Base-by-base conservation (phyloP, 2,113 vertebrate species). In the Pyxicephalus adspersus region DNA sequence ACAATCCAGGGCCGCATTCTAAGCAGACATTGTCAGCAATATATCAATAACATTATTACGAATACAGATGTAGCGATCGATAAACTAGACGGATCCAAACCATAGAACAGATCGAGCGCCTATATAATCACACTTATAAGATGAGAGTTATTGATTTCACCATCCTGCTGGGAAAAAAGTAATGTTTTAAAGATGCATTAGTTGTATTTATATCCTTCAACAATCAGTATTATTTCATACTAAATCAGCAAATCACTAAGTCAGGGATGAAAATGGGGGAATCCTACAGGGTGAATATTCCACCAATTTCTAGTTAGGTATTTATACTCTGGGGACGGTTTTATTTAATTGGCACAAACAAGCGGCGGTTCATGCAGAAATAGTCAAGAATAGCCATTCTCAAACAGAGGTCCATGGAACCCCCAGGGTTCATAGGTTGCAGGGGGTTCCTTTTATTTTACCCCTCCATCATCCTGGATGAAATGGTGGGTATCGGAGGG, bases 91-190 rank as follows among this genome's bases (percentile, higher is more conserved):
- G 34, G 71, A 20, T 57, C 52, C 54, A 31, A 73, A 31, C 29
- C 70, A 16, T 73, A 28, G 1, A 58, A 74, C 71, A 60, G 71
- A 74, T 60, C 16, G 18, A 54, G 26, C 51, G 25, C 52, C 28
- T 74, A 60, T 74, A 74, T 28, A 74, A 74, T 74, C 60, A 60
- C 71, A 28, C 71, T 58, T 74, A 74, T 58, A 60, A 74, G 71
- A 74, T 38, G 54, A 58, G 34, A 38, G 54, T 28, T 29, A 74
- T 74, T 29, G 71, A 74, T 74, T 74, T 60, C 71, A 7, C 19
- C 3, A n/a, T 19, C n/a, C 5, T 8, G n/a, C 54, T 57, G 3
- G 8, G 71, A 54, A 74, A n/a, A 74, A 74, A 60, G 71, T 74
- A 74, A 60, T 54, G 23, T 60, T 60, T 74, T 23, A 60, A 38